These are phyloP conservation scores for Otus sunia DNA, from an alignment of 2,113 vertebrate species.

Conservation along the genomic window DNA sequence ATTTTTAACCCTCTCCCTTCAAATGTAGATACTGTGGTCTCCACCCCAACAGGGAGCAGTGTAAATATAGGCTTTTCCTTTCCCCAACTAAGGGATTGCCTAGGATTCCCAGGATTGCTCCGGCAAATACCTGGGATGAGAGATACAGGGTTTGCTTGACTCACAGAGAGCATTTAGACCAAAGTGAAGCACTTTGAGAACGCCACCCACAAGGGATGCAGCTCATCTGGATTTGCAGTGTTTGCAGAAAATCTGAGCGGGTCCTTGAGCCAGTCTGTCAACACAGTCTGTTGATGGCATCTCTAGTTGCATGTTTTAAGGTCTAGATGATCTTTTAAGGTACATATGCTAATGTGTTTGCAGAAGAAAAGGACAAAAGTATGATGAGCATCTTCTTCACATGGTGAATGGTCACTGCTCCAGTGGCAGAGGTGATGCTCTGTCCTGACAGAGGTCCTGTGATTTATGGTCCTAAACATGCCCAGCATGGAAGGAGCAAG, in stretches of 20 bases:
- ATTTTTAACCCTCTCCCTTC: neutral
- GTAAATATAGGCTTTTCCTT: neutral
- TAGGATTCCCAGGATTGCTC: neutral
- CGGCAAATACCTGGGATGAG: neutral
- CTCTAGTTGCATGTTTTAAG: neutral
- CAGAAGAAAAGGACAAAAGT: neutral
- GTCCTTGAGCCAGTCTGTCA: neutral
- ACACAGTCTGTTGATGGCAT: neutral
- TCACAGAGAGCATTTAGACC: neutral
- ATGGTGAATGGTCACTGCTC: neutral
- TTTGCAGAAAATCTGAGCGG: neutral
- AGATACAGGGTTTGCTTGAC: neutral
- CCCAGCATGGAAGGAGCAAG: accelerated
- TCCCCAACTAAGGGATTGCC: neutral
- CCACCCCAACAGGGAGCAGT: neutral
- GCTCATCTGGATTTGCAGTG: neutral
- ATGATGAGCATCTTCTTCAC: neutral
- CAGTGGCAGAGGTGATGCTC: neutral
- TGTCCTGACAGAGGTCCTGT: neutral
- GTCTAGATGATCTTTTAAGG: neutral
- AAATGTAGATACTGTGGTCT: neutral
- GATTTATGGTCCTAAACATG: neutral
- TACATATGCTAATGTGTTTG: accelerated
- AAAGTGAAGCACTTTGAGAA: neutral
- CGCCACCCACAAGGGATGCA: neutral